Percentiles rank a stretch among this genome's conserved stretches.
These are phyloP conservation scores for Eilema sororculum DNA, from an alignment of 2,888 invertebrate genomes.

Conservation along the genomic window DNA sequence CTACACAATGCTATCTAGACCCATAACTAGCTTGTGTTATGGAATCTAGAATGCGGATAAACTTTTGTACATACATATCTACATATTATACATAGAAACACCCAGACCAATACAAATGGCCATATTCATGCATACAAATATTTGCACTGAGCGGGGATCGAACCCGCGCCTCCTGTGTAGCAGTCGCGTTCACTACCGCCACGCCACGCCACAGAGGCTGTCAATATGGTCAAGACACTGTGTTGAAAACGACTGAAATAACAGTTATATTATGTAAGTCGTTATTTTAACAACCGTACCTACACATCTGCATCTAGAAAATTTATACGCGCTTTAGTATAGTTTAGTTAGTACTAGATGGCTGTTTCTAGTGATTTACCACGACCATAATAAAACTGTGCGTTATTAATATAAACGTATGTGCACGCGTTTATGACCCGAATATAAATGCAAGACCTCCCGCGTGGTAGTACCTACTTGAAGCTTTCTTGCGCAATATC, in stretches of 20 bases:
- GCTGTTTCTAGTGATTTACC: conserved; percentile 32
- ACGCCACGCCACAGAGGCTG: too few species aligned
- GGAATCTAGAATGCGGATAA: too few species aligned
- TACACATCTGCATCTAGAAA: conserved; percentile 40
- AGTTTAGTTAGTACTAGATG: conserved; percentile 18
- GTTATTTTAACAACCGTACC: conserved; percentile 46
- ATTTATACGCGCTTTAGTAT: conserved; percentile 34
- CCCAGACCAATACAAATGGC: too few species aligned
- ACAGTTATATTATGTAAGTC: conserved; percentile 41
- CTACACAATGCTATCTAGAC: too few species aligned
- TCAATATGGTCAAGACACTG: conserved; percentile 5
- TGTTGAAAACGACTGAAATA: conserved; percentile 34
- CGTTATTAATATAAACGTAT: conserved; percentile 29
- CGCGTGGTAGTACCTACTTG: conserved; percentile 10
- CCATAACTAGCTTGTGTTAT: too few species aligned
- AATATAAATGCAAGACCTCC: conserved; percentile 41
- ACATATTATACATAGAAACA: too few species aligned
- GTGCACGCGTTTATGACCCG: conserved; percentile 35
- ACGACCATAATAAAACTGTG: conserved; percentile 35
- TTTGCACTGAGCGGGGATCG: too few species aligned
- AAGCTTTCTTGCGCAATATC: conserved; percentile 6
- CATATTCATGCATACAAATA: too few species aligned
- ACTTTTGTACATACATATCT: too few species aligned
- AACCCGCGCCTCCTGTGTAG: too few species aligned
- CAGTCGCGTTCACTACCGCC: too few species aligned